Evolutionary conservation across 2,113 vertebrate species (phyloP).

Genomic region (Chaetodon auriga): DNA sequence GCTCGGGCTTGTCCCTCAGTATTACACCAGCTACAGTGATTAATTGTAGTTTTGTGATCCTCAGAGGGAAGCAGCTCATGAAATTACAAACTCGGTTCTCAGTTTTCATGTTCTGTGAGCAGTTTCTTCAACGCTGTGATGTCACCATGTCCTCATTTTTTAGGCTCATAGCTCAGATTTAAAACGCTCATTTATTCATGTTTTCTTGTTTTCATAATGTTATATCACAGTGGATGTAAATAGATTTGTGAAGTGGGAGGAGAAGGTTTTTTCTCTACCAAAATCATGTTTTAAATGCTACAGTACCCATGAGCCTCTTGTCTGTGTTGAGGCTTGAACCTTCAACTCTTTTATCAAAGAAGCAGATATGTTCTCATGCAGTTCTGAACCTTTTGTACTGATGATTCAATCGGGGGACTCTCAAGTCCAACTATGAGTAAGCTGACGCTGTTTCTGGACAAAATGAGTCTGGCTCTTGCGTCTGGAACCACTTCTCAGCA

Average conservation of each 20-base stretch:
- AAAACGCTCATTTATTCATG: too few relatives aligned
- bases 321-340: too few relatives aligned
- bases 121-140: not conserved
- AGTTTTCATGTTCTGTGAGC: constrained; percentile 1
- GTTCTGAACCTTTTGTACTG: not conserved
- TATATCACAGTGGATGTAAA: not conserved
- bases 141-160: not conserved
- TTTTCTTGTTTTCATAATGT: not conserved
- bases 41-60: constrained; percentile 21
- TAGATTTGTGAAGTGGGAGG: too few relatives aligned
- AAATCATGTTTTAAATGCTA: too few relatives aligned
- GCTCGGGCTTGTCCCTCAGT: constrained; percentile 5
- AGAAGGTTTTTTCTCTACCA: too few relatives aligned
- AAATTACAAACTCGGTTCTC: constrained; percentile 19
- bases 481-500: not conserved
- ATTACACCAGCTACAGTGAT: not conserved
- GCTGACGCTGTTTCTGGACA: not conserved
- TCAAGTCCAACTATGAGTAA: not conserved
- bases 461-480: not conserved
- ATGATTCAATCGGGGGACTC: too few relatives aligned
- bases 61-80: not conserved
- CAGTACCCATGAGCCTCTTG: too few relatives aligned
- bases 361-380: not conserved
- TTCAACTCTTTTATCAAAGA: not conserved
- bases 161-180: not conserved